Base-by-base conservation (phyloP, 2,113 vertebrate species). In the Vidua chalybeata region DNA sequence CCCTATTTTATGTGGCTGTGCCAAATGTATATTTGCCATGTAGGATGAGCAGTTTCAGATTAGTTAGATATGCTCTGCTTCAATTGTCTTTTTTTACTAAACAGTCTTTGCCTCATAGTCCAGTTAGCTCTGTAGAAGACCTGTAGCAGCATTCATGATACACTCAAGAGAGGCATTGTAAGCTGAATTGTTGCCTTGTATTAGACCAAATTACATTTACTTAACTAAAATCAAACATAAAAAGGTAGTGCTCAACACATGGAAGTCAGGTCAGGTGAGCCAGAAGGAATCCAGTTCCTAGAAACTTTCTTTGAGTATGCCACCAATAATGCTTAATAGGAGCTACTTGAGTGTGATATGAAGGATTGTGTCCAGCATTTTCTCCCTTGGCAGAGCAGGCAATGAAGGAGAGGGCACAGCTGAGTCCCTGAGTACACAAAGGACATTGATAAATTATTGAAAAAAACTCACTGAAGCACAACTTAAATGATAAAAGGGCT, bases 381-480 rank as follows among this genome's bases (percentile, higher is more conserved):
- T 48, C 27, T 52, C 89, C 43, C 35, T 55, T 84, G 62, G 27
- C 28, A 18, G 2, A 30, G 37, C 46, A 59, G 43, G 11, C 12
- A 74, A 4, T 61, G 82, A 58, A 84, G 35, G 5, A 49, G 76
- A 71, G 71, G 81, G 12, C 35, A 63, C 1, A 9, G 30, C 52
- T 80, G 67, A 67, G 64, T 28, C 52, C 82, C 59, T 63, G 59
- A 77, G 30, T n/a, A 22, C 63, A 67, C 30, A 71, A 90, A 84
- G 17, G 31, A 71, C 55, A 88, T 78, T 0, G 1, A 88, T 66
- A 78, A 93, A n/a, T 9, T 49, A 37, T 49, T 83, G 35, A 48
- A 87, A 94, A 94, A 83, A 33, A 28, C 15, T 26, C 64, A 49
- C 26, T 35, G 52, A 74, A 83, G 48, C 35, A 84, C 78, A 86